These are phyloP conservation scores for Phenganax marumi DNA, from an alignment of 92 coral and sea anemone genomes.

Conservation along the genomic window DNA sequence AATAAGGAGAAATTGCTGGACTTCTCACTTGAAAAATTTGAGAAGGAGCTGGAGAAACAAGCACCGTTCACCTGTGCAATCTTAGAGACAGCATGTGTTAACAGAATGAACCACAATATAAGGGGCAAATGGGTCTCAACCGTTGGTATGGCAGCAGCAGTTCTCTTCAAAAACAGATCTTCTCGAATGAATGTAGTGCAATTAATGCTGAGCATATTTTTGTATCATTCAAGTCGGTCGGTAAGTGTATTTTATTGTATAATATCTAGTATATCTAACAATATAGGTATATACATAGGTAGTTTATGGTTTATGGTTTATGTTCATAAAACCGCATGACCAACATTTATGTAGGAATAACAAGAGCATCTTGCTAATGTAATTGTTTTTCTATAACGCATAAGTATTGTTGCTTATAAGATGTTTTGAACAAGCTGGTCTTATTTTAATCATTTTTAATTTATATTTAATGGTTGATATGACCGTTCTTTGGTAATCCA, in stretches of 20 bases:
- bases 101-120: slow-evolving; percentile 42
- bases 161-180: slow-evolving; percentile 58
- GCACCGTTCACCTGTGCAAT: slow-evolving; percentile 61
- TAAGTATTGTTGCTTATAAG: no score
- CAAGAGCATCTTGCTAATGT: no score
- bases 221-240: slow-evolving; percentile 71
- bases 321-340: neutral
- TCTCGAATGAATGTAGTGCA: slow-evolving; percentile 66
- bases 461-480: neutral
- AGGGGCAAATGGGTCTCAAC: slow-evolving; percentile 28
- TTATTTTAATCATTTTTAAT: neutral
- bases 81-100: slow-evolving; percentile 47
- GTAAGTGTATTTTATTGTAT: slow-evolving; percentile 43
- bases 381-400: no score
- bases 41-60: slow-evolving; percentile 44
- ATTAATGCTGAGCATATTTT: slow-evolving; percentile 56
- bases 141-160: slow-evolving; percentile 75
- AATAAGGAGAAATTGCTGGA: slow-evolving; percentile 53
- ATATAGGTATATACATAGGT: no score
- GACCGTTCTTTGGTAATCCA: neutral
- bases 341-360: no score
- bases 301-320: no score
- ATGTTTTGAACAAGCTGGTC: no score
- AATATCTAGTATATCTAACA: neutral
- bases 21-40: slow-evolving; percentile 58